Base-by-base conservation (phyloP, 2,113 vertebrate genomes). In the Propithecus coquereli region DNA sequence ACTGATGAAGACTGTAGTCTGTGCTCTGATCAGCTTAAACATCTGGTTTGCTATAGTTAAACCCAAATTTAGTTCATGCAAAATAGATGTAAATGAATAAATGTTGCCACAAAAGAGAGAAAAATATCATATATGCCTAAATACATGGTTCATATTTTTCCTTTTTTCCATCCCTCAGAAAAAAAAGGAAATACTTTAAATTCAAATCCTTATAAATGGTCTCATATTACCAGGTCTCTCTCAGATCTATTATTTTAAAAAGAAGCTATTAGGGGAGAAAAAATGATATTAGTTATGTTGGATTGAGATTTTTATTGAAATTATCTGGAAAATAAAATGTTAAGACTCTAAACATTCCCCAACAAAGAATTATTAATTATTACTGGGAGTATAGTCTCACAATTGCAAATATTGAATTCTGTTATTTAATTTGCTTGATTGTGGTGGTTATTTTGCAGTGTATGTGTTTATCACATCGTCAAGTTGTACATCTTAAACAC, bases 61-160 rank as follows among this genome's bases (percentile, higher is more conserved):
- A 96, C 96, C 82, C 97, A 97, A 97, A 96, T 98, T 96, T 97
- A 94, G 71, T 96, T 97, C 88, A 95, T 97, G 95, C 94, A 98
- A 98, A 98, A 97, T 96, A 97, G 88, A 96, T 97, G 77, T 95
- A 97, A 97, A 97, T 98, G 81, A 98, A 96, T 97, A 84, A 96
- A 76, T 96, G 57, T 96, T 96, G 71, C 93, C 94, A 94, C 94
- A 88, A 90, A 96, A 96, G 61, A 92, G 73, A 97, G 95, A 97
- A 63, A 63, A 91, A 91, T 97, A 47, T 30, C 34, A 5, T 54
- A 2, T 90, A 52, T 80, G 8, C 86, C 37, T 3, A 63, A 83
- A 50, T 63, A 34, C 0, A 54, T 80, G 47, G 25, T 22, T 47
- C 22, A 3, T n/a, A 6, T 43, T 34, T 17, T 25, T 18, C 8